Base-by-base conservation (phyloP, 1,140 invertebrate genomes). In the Hirudo medicinalis region DNA sequence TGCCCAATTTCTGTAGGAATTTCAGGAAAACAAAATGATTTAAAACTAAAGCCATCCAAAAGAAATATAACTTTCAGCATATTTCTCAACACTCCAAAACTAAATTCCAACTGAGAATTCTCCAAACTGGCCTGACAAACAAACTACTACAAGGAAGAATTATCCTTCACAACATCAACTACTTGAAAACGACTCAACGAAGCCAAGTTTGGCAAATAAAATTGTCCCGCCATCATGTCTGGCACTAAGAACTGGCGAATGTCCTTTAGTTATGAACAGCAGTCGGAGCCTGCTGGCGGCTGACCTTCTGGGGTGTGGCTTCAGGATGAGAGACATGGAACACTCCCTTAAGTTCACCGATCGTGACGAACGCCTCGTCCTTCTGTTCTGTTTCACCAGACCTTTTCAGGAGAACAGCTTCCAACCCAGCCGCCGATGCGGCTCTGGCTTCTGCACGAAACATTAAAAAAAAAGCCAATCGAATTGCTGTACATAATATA, bases 291-390 rank as follows among this genome's bases (percentile, higher is more conserved):
- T 63, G 22, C 9, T 63, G 22, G 57, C 57, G 57, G 29, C 57
- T 63, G 57, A 63, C 29, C 29, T 63, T 63, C 22, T 63, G 57
- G 57, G 57, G 57, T 63, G 29, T 63, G 22, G 29, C 6, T 25
- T 63, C 57, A 63, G 57, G 29, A 63, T 63, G 29, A 22, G 57
- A 63, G 17, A 63, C 29, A 13, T 63, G 22, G 57, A 63, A 63
- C 22, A 63, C 57, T 11, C 29, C 57, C 29, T 63, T 63, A 11
- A 63, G 57, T 25, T 63, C 29, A 20, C 29, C 8, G 29, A 63
- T 32, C 57, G 19, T 20, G 29, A 22, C 22, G 19, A 63, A 63
- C 8, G 57, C 20, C 11, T 63, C 57, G 11, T 63, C 22, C 11
- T 32, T 32, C 29, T 63, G 22, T n/a, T 63, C 57, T 1, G 22